A percentile compares a stretch with the other conserved stretches of the same genome.
phyloP scores from a whole-genome alignment of 2,888 invertebrate species.

The Augochlorella aurata region DNA sequence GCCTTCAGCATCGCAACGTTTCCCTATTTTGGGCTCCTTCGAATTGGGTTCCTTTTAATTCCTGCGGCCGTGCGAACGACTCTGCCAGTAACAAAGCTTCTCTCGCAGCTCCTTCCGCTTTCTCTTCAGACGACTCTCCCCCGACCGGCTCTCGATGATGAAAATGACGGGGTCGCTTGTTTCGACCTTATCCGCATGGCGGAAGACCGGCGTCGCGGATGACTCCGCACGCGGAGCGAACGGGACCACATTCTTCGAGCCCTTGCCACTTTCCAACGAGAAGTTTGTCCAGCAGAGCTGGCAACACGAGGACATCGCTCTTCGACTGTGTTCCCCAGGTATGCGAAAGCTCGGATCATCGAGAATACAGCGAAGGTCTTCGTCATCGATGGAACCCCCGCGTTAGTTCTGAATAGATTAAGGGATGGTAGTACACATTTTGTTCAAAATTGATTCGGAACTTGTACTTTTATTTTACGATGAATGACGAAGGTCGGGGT shows the following conservation, averaged over 20 bases:
- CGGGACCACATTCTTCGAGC: slow-evolving; percentile 3
- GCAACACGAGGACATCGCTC: not conserved
- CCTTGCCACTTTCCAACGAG: slow-evolving; percentile 15
- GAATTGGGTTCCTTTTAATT: too few species aligned
- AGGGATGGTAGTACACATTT: not conserved
- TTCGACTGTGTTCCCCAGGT: not conserved
- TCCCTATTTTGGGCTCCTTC: too few species aligned
- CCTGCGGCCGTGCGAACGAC: not conserved
- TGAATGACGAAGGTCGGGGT: too few species aligned
- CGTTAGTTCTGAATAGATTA: slow-evolving; percentile 20
- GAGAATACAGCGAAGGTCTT: slow-evolving; percentile 57
- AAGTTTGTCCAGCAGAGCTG: not conserved
- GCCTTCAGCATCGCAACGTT: too few species aligned
- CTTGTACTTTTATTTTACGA: not conserved
- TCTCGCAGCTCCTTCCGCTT: slow-evolving; percentile 21
- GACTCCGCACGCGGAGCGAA: not conserved
- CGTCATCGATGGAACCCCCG: slow-evolving; percentile 54
- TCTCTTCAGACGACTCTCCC: slow-evolving; percentile 31
- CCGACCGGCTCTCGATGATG: not conserved
- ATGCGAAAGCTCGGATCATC: slow-evolving; percentile 41
- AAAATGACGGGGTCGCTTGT: not conserved
- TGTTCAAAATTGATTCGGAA: not conserved
- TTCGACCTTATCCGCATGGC: slow-evolving; percentile 4
- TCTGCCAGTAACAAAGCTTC: not conserved
- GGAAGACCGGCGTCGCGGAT: not conserved